phyloP scores from a whole-genome alignment of 2,888 invertebrate species.

The Sipha maydis region DNA sequence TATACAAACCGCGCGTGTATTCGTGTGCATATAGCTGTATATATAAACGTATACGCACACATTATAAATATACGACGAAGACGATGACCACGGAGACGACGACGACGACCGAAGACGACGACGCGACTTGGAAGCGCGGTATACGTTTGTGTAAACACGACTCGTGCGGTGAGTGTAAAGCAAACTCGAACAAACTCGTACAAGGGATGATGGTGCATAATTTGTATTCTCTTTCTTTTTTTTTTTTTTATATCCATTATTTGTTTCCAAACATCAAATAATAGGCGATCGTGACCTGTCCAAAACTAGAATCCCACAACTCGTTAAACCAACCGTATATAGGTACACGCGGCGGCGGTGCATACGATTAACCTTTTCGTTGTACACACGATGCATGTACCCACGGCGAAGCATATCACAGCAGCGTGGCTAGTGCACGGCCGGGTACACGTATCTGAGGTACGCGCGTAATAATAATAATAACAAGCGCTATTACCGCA shows the following conservation, averaged over 20 bases:
- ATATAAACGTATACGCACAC: not conserved
- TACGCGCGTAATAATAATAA: constrained; percentile 11
- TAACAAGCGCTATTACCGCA: not conserved
- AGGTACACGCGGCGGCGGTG: not conserved
- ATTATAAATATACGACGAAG: not conserved
- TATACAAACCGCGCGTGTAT: not conserved
- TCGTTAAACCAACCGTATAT: constrained; percentile 46
- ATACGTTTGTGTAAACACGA: constrained; percentile 59
- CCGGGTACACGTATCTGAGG: not conserved
- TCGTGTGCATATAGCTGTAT: not conserved
- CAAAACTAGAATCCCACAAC: constrained; percentile 60
- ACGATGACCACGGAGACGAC: not conserved
- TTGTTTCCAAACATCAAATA: constrained; percentile 61
- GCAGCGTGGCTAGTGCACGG: not conserved
- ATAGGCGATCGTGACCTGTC: constrained; percentile 60
- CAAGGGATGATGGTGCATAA: constrained; percentile 62
- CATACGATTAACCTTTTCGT: constrained; percentile 55
- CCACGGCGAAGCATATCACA: not conserved
- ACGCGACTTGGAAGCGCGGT: constrained; percentile 12
- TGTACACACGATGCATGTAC: not conserved
- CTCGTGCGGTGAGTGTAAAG: constrained; percentile 62
- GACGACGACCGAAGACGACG: constrained; percentile 14
- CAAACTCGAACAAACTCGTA: constrained; percentile 56
- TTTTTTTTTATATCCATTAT: constrained; percentile 28
- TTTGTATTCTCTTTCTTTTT: constrained; percentile 34